Conservation (phyloP, 2,888 invertebrate genomes). For the Seira musarum region DNA sequence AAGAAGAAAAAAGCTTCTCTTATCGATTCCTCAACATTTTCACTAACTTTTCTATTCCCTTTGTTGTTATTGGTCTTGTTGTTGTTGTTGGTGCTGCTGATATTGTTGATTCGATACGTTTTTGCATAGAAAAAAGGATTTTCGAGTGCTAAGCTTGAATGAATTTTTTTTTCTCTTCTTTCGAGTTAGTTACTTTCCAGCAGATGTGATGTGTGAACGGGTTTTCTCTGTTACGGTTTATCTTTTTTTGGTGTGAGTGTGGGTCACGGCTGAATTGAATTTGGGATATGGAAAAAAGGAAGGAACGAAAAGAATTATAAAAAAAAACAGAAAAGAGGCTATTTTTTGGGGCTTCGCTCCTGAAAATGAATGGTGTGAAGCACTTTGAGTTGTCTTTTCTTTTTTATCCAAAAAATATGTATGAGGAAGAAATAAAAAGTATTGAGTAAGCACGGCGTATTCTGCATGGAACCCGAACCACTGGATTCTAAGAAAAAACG, state of each 20-base stretch:
- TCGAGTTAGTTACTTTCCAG: neutral
- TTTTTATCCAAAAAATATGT: constrained; percentile 6
- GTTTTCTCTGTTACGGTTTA: constrained; percentile 5
- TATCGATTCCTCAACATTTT: neutral
- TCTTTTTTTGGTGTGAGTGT: constrained; percentile 25
- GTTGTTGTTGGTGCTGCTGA: neutral
- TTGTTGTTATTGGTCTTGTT: neutral
- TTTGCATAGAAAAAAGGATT: neutral
- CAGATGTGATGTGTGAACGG: constrained; percentile 30
- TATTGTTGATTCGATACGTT: neutral
- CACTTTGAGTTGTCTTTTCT: constrained; percentile 29
- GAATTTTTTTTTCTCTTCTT: neutral
- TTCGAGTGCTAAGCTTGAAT: neutral
- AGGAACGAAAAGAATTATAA: constrained; percentile 13
- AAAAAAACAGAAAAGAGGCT: constrained; percentile 10
- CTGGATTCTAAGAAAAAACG: neutral
- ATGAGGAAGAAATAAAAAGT: neutral
- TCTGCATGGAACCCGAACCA: neutral
- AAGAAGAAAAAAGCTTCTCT: neutral
- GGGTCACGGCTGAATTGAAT: constrained; percentile 55
- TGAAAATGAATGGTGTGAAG: constrained; percentile 44
- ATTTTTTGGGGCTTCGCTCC: neutral
- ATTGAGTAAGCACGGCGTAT: neutral
- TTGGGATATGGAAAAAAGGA: constrained; percentile 29
- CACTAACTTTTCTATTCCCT: neutral